Evolutionary conservation across 2,113 vertebrate species (phyloP), one percentile per base, ranked within the genome.

Genomic region (Siniperca knerii): DNA sequence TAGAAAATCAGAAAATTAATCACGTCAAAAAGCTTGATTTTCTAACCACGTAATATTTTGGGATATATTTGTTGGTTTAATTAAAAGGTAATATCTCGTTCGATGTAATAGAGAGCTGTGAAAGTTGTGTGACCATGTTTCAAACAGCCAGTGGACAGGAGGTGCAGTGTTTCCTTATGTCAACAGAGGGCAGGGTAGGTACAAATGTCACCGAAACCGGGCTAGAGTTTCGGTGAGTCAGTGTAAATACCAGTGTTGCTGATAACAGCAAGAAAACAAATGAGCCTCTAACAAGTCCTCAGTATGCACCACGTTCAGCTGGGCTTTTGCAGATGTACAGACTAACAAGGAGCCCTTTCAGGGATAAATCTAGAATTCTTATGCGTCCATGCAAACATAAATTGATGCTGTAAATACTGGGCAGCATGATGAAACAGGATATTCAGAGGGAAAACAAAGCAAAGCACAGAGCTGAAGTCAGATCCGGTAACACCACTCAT

Each of bases 181-280:
- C 96, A 95, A 93, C 92, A 95, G 95, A 94, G 94, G 95, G 95
- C 95, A 95, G 92, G 90, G 87, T 81, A 90, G 91, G 79, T 57
- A 82, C 79, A 92, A 92, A 93, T 90, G 85, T 77, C 92, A 95
- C 87, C 92, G 94, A 96, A 95, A 96, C 95, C 20, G 20, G 65
- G 55, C 52, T 10, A 33, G n/a, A 92, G 95, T 96, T 96, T 96
- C 94, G 93, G 92, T 95, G 94, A 96, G 88, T 90, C 92, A 94
- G 87, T 93, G 94, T 94, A 94, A 94, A 95, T 87, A 95, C 83
- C 87, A 90, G 89, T 75, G 82, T 85, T 92, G 86, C 94, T 94
- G 92, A 95, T 94, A 91, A 87, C 77, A 83, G 4, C 46, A 74
- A 58, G 2, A 65, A 88, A 37, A 68, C 21, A 86, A 90, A 77